These are phyloP conservation scores for Heptranchias perlo DNA, from an alignment of 2,113 vertebrate genomes.

Conservation along the genomic window DNA sequence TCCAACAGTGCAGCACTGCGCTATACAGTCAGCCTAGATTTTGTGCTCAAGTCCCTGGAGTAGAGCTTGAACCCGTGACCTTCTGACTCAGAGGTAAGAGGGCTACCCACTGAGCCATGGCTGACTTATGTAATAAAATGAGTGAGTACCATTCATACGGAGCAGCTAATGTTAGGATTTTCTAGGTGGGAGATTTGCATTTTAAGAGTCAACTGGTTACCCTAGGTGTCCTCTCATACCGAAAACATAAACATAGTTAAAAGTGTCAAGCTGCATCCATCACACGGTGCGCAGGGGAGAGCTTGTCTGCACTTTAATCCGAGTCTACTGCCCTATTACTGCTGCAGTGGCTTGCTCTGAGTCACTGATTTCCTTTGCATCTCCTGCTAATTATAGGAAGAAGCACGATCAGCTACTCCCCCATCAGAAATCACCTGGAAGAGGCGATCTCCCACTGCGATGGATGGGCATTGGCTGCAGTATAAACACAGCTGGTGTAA, in stretches of 20 bases:
- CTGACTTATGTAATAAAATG: too few species aligned
- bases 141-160: too few species aligned
- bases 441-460: background rate
- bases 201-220: too few species aligned
- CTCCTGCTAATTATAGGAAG: background rate
- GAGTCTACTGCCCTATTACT: background rate
- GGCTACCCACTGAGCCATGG: too few species aligned
- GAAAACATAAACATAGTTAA: background rate
- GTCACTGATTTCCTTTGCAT: background rate
- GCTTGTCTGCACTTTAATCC: background rate
- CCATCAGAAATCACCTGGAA: background rate
- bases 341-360: background rate
- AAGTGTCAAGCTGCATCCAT: background rate
- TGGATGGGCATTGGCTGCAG: background rate
- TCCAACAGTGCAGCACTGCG: too few species aligned
- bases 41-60: too few species aligned
- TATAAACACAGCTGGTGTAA: background rate
- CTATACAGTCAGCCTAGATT: too few species aligned
- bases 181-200: too few species aligned
- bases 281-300: background rate
- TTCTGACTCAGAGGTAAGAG: too few species aligned
- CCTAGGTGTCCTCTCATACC: background rate
- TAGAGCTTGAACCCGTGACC: too few species aligned
- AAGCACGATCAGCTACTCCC: too few species aligned
- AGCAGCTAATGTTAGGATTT: too few species aligned